phyloP scores from a whole-genome alignment of 1,140 invertebrate genomes.

The Drosophila sulfurigaster region DNA sequence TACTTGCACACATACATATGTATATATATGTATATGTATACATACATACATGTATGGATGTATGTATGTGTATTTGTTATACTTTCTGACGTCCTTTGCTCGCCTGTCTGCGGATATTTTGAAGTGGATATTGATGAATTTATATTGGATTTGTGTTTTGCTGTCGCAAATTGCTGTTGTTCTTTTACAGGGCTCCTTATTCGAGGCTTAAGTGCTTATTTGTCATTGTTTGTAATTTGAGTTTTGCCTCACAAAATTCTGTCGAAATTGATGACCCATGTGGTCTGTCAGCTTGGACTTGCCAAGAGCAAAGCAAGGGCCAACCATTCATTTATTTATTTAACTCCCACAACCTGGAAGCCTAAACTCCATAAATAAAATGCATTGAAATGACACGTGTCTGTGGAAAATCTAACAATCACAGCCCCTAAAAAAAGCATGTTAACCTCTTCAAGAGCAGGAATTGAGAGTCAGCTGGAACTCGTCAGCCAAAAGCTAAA shows the following conservation, averaged over 20 bases:
- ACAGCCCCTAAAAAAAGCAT: conserved; percentile 8
- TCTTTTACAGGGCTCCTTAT: conserved; percentile 39
- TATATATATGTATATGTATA: neutral
- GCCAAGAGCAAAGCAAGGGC: conserved; percentile 44
- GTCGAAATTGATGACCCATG: conserved; percentile 74
- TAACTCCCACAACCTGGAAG: conserved; percentile 28
- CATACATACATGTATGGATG: neutral
- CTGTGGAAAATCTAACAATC: neutral
- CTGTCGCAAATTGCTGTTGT: conserved; percentile 45
- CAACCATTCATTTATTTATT: conserved; percentile 64
- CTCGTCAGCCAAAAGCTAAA: conserved; percentile 44
- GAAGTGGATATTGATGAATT: conserved; percentile 78
- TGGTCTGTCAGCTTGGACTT: conserved; percentile 66
- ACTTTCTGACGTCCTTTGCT: conserved; percentile 10
- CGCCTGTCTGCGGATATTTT: conserved; percentile 33
- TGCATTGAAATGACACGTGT: conserved; percentile 35
- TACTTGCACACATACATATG: conserved; percentile 2
- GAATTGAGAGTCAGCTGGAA: conserved; percentile 11
- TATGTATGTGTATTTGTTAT: conserved; percentile 1
- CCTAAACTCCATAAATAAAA: conserved; percentile 13
- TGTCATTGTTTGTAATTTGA: conserved; percentile 63
- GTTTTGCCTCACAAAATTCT: conserved; percentile 26
- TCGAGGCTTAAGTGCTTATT: conserved; percentile 71
- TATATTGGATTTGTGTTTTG: conserved; percentile 65
- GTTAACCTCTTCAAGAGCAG: conserved; percentile 11